These are phyloP conservation scores for Trematocara stigmaticum DNA, from an alignment of 2,113 vertebrate species.

Conservation along the genomic window DNA sequence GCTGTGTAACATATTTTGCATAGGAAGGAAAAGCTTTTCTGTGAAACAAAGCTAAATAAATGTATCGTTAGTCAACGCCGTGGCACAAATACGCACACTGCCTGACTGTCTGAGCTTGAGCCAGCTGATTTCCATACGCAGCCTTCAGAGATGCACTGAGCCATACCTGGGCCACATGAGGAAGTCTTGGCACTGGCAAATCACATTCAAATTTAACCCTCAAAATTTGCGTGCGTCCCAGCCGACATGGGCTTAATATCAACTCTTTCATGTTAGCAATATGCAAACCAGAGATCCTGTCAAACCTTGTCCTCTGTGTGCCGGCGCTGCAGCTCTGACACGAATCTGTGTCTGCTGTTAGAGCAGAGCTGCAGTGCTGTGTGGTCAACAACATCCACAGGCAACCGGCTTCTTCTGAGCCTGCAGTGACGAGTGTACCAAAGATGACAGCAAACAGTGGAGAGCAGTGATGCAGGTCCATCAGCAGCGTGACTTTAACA, in stretches of 20 bases:
- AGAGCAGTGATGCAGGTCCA: background rate
- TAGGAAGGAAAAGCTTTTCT: slow-evolving; percentile 7
- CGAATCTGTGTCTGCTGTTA: background rate
- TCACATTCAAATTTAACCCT: slow-evolving; percentile 78
- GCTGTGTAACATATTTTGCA: background rate
- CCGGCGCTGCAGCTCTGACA: background rate
- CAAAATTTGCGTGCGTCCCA: slow-evolving; percentile 73
- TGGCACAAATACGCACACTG: background rate
- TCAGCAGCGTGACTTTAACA: background rate
- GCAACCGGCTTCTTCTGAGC: background rate
- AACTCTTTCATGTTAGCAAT: slow-evolving; percentile 72
- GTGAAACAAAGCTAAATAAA: background rate
- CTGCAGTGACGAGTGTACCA: background rate
- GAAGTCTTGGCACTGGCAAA: slow-evolving; percentile 78
- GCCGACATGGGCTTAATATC: slow-evolving; percentile 62
- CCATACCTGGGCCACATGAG: slow-evolving; percentile 62
- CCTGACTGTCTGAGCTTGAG: slow-evolving; percentile 18
- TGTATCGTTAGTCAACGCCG: background rate
- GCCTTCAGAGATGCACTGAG: slow-evolving; percentile 71
- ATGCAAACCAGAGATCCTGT: slow-evolving; percentile 66
- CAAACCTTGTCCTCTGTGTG: background rate
- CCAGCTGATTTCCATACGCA: slow-evolving; percentile 66
- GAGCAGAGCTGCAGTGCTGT: background rate
- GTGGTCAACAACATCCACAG: background rate
- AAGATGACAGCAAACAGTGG: background rate